These are phyloP conservation scores for Volucella inanis DNA, from an alignment of 2,888 invertebrate species.

Conservation along the genomic window DNA sequence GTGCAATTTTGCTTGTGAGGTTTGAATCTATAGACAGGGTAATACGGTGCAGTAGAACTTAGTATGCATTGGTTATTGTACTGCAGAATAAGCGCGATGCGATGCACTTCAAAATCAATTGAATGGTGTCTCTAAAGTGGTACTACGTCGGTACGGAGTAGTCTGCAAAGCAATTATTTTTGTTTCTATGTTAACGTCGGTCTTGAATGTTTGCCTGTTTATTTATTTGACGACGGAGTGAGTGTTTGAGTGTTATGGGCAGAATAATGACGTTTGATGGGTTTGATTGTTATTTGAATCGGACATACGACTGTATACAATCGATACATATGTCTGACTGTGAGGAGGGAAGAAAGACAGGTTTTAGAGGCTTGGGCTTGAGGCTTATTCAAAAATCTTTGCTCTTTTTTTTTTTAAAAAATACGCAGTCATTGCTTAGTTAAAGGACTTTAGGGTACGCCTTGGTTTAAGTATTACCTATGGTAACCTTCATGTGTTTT, in stretches of 20 bases:
- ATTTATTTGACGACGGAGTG: neutral
- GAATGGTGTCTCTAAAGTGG: constrained; percentile 55
- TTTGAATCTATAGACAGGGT: neutral
- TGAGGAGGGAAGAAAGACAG: too few species aligned
- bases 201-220: constrained; percentile 2
- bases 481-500: too few species aligned
- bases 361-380: too few species aligned
- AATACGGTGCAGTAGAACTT: constrained; percentile 23
- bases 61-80: constrained; percentile 43
- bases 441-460: too few species aligned
- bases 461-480: too few species aligned
- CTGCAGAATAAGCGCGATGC: constrained; percentile 60
- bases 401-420: too few species aligned
- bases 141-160: constrained; percentile 51
- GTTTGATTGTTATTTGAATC: constrained; percentile 28
- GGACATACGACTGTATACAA: too few species aligned
- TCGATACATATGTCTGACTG: too few species aligned
- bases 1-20: constrained; percentile 29
- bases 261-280: constrained; percentile 19
- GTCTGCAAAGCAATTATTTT: constrained; percentile 57
- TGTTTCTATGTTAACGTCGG: neutral
- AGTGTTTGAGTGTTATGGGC: neutral
- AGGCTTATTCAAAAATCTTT: too few species aligned
- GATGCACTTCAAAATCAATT: constrained; percentile 63
- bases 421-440: too few species aligned